These are phyloP conservation scores for Cephus rjabovi DNA, from an alignment of 2,888 invertebrate genomes.

Conservation along the genomic window DNA sequence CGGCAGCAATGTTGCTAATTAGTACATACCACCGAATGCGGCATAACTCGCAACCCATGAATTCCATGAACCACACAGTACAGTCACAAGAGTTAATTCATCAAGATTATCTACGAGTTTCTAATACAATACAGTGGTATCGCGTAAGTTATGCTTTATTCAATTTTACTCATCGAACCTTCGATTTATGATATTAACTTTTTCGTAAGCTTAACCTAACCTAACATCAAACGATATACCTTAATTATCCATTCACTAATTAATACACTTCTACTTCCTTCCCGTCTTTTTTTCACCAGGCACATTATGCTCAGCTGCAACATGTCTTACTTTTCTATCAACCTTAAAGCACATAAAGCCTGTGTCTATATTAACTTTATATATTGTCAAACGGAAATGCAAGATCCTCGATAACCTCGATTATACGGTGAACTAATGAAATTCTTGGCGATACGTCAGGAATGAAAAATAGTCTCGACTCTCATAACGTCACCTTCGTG, in stretches of 20 bases:
- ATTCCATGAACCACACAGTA: conserved; percentile 48
- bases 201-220: neutral
- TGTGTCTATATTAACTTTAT: neutral
- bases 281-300: neutral
- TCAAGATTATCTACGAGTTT: conserved; percentile 14
- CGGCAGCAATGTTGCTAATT: conserved; percentile 63
- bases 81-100: conserved; percentile 24
- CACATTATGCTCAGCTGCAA: neutral
- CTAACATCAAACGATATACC: neutral
- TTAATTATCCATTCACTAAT: neutral
- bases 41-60: conserved; percentile 63
- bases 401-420: neutral
- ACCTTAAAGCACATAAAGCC: too few relatives aligned
- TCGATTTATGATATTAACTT: too few relatives aligned
- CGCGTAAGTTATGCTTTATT: neutral
- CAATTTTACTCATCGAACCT: neutral
- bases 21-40: conserved; percentile 63
- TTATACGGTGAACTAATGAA: neutral
- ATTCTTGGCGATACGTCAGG: neutral
- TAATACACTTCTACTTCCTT: neutral
- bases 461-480: neutral
- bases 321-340: neutral
- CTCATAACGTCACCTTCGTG: neutral
- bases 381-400: neutral
- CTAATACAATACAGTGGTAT: neutral